Conservation (phyloP, 2,113 vertebrate species). For the Egretta garzetta region DNA sequence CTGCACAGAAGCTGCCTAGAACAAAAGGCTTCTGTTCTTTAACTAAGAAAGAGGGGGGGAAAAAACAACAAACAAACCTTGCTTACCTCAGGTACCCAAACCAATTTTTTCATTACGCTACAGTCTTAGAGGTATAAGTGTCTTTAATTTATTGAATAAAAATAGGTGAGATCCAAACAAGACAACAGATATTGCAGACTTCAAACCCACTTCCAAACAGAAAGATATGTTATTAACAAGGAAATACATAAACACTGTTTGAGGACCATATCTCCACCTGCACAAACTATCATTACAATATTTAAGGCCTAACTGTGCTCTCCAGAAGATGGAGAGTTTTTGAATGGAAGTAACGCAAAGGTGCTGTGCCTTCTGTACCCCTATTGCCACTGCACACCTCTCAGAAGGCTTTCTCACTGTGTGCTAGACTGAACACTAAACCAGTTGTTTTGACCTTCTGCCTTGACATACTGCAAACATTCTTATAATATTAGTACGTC, state of each 20-base stretch:
- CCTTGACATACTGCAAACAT: neutral
- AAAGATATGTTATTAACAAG: neutral
- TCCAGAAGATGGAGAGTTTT: neutral
- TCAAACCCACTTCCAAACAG: neutral
- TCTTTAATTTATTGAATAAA: neutral
- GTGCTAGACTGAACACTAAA: neutral
- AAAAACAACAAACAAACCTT: neutral
- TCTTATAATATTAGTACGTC: neutral
- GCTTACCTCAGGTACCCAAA: neutral
- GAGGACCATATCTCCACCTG: neutral
- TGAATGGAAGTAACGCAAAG: neutral
- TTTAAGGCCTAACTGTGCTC: neutral
- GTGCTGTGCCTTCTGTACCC: neutral
- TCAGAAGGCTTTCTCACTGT: neutral
- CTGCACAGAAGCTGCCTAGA: neutral
- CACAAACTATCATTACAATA: neutral
- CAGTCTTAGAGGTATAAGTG: neutral
- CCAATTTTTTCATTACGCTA: neutral
- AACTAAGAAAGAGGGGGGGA: neutral
- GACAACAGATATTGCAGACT: neutral
- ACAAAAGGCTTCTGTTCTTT: neutral
- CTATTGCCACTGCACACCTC: neutral
- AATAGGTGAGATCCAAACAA: neutral
- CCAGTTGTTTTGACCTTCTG: neutral
- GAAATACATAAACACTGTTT: neutral